Conservation (phyloP, 2,888 invertebrate genomes). For the Cinara cedri region DNA sequence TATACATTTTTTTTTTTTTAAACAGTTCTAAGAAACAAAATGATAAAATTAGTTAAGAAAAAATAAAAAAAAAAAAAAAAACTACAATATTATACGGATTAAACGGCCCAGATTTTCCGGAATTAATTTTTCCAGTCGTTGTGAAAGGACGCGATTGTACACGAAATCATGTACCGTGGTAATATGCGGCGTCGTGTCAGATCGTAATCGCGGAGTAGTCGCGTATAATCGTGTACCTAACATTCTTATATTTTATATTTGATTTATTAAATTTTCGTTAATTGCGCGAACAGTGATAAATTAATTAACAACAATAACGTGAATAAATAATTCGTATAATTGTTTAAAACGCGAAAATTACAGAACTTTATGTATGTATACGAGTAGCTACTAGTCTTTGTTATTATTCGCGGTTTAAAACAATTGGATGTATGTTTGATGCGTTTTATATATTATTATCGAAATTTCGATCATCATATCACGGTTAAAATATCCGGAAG, state of each 20-base stretch:
- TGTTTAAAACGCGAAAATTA: neutral
- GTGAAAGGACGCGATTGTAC: neutral
- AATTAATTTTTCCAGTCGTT: neutral
- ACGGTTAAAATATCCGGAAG: too few relatives aligned
- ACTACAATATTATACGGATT: neutral
- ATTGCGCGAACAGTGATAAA: conserved; percentile 5
- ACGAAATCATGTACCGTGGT: conserved; percentile 12
- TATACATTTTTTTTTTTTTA: too few relatives aligned
- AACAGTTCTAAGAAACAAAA: too few relatives aligned
- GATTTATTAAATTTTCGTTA: conserved; percentile 12
- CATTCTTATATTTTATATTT: conserved; percentile 8
- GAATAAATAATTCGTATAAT: neutral
- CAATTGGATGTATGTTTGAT: too few relatives aligned
- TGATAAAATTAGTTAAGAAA: neutral
- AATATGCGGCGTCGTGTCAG: neutral
- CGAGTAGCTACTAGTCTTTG: too few relatives aligned
- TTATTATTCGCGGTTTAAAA: too few relatives aligned
- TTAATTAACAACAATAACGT: conserved; percentile 2
- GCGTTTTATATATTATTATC: too few relatives aligned
- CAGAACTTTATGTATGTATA: neutral
- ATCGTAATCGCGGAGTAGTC: conserved; percentile 11
- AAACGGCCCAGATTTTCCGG: conserved; percentile 6
- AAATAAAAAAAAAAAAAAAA: neutral
- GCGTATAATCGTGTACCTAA: neutral
- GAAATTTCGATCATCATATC: too few relatives aligned